Conservation (phyloP, 2,113 vertebrate genomes). For the Notothenia coriiceps region DNA sequence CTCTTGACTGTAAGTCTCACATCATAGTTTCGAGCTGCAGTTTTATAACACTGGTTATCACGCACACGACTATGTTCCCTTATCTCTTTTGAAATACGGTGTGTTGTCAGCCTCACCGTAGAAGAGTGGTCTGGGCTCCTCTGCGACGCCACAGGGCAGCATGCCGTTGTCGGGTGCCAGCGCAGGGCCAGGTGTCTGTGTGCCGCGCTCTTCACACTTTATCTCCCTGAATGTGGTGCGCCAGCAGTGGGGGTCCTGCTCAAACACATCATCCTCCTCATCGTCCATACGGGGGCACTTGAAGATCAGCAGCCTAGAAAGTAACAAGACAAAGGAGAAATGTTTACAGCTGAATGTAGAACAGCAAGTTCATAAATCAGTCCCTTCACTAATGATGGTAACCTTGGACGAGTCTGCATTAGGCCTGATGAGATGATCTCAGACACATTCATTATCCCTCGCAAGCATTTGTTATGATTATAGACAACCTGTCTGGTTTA, state of each 20-base stretch:
- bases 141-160: conserved; percentile 82
- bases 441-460: conserved; percentile 53
- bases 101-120: conserved; percentile 77
- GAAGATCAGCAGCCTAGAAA: conserved; percentile 64
- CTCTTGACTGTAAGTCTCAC: conserved; percentile 51
- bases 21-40: conserved; percentile 15
- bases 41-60: conserved; percentile 72
- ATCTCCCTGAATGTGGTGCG: conserved; percentile 78
- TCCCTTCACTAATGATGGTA: conserved; percentile 21
- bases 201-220: conserved; percentile 83
- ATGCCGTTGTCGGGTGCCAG: conserved; percentile 77
- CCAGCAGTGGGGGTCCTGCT: conserved; percentile 73
- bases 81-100: conserved; percentile 37
- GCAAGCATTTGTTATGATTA: conserved; percentile 56
- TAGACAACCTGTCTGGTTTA: conserved; percentile 63
- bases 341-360: neutral
- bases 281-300: conserved; percentile 83
- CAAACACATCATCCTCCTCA: conserved; percentile 87
- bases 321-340: neutral
- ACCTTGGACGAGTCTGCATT: conserved; percentile 40
- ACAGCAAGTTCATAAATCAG: conserved; percentile 4
- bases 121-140: conserved; percentile 84
- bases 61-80: conserved; percentile 39
- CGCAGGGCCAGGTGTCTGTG: conserved; percentile 81
- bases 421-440: conserved; percentile 62